Percentiles rank a stretch among this genome's conserved stretches.
phyloP scores from a whole-genome alignment of 2,888 invertebrate species.

The Philonicus albiceps region DNA sequence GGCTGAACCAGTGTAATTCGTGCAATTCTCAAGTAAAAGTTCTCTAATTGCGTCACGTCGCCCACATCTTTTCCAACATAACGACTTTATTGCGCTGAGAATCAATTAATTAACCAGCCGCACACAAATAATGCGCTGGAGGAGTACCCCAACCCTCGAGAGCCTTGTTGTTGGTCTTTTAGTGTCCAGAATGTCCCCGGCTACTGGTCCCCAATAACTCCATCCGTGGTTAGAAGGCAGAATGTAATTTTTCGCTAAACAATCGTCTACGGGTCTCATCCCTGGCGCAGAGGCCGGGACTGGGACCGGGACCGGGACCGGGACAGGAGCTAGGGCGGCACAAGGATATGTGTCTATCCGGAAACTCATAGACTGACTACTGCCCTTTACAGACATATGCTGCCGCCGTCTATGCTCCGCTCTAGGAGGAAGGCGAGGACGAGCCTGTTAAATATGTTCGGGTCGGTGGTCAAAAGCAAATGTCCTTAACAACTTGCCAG shows the following conservation, averaged over 20 bases:
- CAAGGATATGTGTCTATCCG: constrained; percentile 38
- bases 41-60: background rate
- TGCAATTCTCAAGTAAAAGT: background rate
- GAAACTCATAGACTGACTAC: constrained; percentile 40
- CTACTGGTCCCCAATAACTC: background rate
- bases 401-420: constrained; percentile 32
- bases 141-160: background rate
- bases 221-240: background rate
- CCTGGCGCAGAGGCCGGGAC: background rate
- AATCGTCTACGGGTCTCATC: constrained; percentile 20
- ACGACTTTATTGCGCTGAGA: background rate
- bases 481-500: constrained; percentile 43
- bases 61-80: background rate
- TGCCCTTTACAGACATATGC: constrained; percentile 39
- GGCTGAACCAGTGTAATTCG: background rate
- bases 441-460: constrained; percentile 40
- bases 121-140: background rate
- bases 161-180: background rate
- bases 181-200: background rate
- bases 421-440: background rate
- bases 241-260: constrained; percentile 39
- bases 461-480: constrained; percentile 43
- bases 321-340: background rate
- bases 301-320: background rate
- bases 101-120: background rate